Evolutionary conservation across 2,113 vertebrate species (phyloP).

Genomic region (Spea bombifrons): DNA sequence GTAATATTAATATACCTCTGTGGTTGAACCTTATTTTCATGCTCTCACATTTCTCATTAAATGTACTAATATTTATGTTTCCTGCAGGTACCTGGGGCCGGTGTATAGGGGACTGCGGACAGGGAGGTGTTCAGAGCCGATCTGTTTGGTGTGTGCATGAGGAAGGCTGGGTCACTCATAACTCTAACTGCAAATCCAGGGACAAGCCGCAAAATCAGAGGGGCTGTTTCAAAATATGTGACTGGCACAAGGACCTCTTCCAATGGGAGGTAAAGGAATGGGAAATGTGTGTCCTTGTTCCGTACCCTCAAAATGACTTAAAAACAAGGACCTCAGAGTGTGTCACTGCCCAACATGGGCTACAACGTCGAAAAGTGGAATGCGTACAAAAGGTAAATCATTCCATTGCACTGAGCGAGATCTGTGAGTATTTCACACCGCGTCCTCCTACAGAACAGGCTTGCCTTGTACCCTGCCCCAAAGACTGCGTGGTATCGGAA

Average conservation of each 20-base stretch:
- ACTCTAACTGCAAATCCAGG: conserved; percentile 76
- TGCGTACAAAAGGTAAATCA: conserved; percentile 82
- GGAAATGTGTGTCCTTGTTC: conserved; percentile 73
- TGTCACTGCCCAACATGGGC: conserved; percentile 87
- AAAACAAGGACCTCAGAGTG: conserved; percentile 63
- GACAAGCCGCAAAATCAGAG: conserved; percentile 79
- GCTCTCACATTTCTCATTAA: not conserved
- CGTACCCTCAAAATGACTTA: conserved; percentile 60
- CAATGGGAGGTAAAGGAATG: conserved; percentile 88
- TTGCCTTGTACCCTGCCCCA: conserved; percentile 90
- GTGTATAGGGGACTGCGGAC: conserved; percentile 87
- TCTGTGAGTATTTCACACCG: conserved; percentile 85
- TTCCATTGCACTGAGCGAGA: conserved; percentile 69
- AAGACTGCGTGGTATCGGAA: conserved; percentile 84
- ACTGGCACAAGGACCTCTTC: conserved; percentile 91
- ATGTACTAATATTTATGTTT: not conserved
- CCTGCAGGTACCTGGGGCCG: conserved; percentile 87
- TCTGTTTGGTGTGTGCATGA: conserved; percentile 87
- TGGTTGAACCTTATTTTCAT: not conserved
- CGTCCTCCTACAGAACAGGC: conserved; percentile 80
- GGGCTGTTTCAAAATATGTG: conserved; percentile 88
- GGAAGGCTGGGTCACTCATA: conserved; percentile 87
- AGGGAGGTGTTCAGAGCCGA: conserved; percentile 77
- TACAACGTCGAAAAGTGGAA: conserved; percentile 76
- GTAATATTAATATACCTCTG: too few relatives aligned